Base-by-base conservation (phyloP, 2,797 vertebrate genomes). In the Macropodus opercularis region DNA sequence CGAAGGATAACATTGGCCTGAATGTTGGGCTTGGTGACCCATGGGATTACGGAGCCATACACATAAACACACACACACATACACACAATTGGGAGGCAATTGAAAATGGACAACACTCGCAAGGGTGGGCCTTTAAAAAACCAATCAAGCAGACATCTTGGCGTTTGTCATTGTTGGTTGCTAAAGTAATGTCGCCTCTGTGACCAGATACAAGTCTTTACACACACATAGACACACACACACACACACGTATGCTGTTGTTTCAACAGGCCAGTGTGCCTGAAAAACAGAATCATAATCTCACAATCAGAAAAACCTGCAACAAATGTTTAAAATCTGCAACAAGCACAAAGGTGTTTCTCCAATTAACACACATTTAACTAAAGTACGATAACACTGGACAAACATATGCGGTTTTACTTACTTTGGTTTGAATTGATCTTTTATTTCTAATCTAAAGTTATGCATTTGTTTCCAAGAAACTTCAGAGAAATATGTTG, bases 141-240 rank as follows among this genome's bases (percentile, higher is more conserved):
- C 79, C 84, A 89, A 85, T 88, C 85, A 80, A 75, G 83, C 72
- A 88, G 87, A 90, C 86, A 88, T 88, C 83, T 87, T 63, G 87
- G 80, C 89, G 88, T 85, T 83, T 57, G 75, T 84, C 79, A 87
- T 89, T 87, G 87, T 90, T 86, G 70, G 80, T 74, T 74, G 75
- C 73, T 67, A 65, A 71, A 74, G 67, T 59, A 68, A 75, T 8
- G 51, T 65, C 18, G 67, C 58, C 63, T 61, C 62, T 57, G 63
- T 69, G 58, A 79, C 40, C 59, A 72, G 71, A 72, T 56, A 67
- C 50, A 67, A 53, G 32, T 38, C 56, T 29, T 8, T 23, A 49
- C 31, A 53, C 59, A 47, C 36, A 54, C 46, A 34, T 38, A 48
- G 11, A 10, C 46, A 26, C 41, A 32, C 54, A 22, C 64, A 42